phyloP scores from a whole-genome alignment of 1,140 invertebrate genomes.

The Akabosia matsudoensis region DNA sequence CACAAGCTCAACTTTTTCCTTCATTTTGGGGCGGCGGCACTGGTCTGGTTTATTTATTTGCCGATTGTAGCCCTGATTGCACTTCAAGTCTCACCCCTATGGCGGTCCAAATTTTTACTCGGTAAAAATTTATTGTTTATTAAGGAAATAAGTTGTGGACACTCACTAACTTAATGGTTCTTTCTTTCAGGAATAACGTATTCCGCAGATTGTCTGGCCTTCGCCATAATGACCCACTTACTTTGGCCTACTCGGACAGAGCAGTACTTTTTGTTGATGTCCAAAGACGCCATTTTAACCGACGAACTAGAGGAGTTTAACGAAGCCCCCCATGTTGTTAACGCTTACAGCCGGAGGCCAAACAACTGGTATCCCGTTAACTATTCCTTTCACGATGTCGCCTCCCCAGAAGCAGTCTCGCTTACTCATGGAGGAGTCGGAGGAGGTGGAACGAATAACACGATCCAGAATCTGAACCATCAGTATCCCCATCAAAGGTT shows the following conservation, averaged over 20 bases:
- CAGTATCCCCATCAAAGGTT: constrained; percentile 10
- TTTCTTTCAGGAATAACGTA: constrained; percentile 77
- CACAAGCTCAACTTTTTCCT: constrained; percentile 87
- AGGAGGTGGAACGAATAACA: too few species aligned
- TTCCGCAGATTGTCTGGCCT: constrained; percentile 88
- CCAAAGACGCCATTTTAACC: constrained; percentile 66
- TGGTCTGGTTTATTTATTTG: constrained; percentile 97
- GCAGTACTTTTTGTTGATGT: constrained; percentile 76
- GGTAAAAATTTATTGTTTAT: constrained; percentile 61
- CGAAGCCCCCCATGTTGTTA: constrained; percentile 81
- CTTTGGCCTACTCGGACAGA: constrained; percentile 88
- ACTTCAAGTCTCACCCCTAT: constrained; percentile 86
- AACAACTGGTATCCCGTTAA: constrained; percentile 31
- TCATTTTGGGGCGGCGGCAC: constrained; percentile 92
- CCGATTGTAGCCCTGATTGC: constrained; percentile 90
- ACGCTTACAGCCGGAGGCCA: constrained; percentile 51
- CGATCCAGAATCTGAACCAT: constrained; percentile 10
- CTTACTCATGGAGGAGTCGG: constrained; percentile 37
- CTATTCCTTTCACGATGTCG: constrained; percentile 41
- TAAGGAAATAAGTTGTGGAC: constrained; percentile 5
- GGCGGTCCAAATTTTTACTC: constrained; percentile 90
- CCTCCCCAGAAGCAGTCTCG: constrained; percentile 42
- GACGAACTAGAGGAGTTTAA: constrained; percentile 87
- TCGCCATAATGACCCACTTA: constrained; percentile 87
- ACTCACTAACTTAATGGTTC: too few species aligned